Evolutionary conservation across 2,113 vertebrate species (phyloP).

Genomic region (Amblyopsis rosae): DNA sequence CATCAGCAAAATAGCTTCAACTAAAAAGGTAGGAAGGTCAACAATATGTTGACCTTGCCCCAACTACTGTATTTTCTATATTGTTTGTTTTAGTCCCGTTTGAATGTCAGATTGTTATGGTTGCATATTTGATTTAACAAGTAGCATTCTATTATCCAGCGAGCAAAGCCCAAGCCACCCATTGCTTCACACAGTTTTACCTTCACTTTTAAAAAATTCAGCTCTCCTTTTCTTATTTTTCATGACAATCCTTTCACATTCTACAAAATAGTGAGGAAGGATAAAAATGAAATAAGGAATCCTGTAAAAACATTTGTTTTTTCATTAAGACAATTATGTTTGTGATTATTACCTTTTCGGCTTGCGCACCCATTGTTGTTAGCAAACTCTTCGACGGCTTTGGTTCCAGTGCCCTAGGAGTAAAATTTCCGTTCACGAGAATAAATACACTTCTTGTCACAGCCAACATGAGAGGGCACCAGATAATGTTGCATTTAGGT

Average conservation of each 20-base stretch:
- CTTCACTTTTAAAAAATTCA: constrained; percentile 91
- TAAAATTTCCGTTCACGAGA: not conserved
- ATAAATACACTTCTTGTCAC: no score
- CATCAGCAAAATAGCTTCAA: no score
- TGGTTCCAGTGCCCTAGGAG: constrained; percentile 74
- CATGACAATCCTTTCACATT: constrained; percentile 82
- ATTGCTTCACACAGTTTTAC: constrained; percentile 74
- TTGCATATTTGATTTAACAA: not conserved
- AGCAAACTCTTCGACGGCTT: constrained; percentile 71
- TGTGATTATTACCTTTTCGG: constrained; percentile 82
- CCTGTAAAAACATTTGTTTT: not conserved
- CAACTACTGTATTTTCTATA: not conserved
- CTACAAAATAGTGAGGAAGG: constrained; percentile 77
- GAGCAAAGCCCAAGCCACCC: not conserved
- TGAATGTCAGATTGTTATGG: no score
- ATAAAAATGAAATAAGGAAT: not conserved
- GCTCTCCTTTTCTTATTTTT: constrained; percentile 90
- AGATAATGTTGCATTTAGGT: not conserved
- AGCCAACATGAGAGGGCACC: no score
- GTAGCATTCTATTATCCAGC: constrained; percentile 22
- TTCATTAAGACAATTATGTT: not conserved
- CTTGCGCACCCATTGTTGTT: constrained; percentile 63
- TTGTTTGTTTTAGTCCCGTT: not conserved
- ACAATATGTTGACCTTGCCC: no score
- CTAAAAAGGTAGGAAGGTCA: no score